Conservation (phyloP, 92 coral and sea anemone species). For the Chrysogorgia sp. region DNA sequence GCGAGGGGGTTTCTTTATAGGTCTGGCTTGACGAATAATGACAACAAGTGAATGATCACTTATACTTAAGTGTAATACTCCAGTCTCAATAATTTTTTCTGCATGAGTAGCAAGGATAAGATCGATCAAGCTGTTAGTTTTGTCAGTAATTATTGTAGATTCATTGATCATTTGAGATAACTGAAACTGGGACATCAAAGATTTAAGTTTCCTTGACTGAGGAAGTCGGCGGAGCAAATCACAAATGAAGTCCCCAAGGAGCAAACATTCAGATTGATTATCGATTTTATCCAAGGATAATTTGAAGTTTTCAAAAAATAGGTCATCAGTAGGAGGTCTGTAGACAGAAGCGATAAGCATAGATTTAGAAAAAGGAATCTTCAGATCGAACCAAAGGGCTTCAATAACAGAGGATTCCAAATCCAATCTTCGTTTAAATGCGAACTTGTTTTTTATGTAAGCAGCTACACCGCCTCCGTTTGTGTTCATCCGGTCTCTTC, state of each 20-base stretch:
- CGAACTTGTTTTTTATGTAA: not conserved
- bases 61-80: conserved; percentile 43
- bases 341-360: too few relatives aligned
- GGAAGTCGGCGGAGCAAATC: too few relatives aligned
- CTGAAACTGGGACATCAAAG: not conserved
- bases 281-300: too few relatives aligned
- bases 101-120: not conserved
- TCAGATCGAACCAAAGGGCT: conserved; percentile 7
- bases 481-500: not conserved
- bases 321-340: too few relatives aligned
- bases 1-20: conserved; percentile 25
- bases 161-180: not conserved
- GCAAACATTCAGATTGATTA: too few relatives aligned
- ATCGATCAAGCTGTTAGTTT: not conserved
- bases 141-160: not conserved
- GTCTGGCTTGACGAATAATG: conserved; percentile 20
- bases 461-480: conserved; percentile 21
- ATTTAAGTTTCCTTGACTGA: not conserved
- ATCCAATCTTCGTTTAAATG: not conserved
- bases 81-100: conserved; percentile 33
- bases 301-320: too few relatives aligned
- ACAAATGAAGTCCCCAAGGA: too few relatives aligned
- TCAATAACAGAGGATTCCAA: not conserved
- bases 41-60: conserved; percentile 50
- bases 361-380: too few relatives aligned